phyloP scores from a whole-genome alignment of 2,888 invertebrate species.

The Acrocyrtus sp. region DNA sequence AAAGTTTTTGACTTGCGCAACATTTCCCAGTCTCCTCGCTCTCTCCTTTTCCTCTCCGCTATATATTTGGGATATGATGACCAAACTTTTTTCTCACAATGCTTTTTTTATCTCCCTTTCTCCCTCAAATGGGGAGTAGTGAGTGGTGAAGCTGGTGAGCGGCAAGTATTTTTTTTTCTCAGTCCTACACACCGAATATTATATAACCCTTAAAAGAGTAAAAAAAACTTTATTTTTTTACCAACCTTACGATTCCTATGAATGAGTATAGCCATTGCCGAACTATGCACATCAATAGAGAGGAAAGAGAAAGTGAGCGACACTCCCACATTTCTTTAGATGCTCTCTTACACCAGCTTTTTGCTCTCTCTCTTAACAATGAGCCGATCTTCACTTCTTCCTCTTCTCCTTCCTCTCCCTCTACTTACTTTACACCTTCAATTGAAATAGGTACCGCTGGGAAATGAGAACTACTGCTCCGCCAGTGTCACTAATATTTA shows the following conservation, averaged over 20 bases:
- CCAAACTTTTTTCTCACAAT: conserved; percentile 40
- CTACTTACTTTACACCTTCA: conserved; percentile 36
- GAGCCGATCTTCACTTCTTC: conserved; percentile 1
- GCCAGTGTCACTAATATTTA: too few relatives aligned
- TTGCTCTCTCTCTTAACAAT: conserved; percentile 11
- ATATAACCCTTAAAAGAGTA: too few relatives aligned
- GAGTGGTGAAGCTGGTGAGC: too few relatives aligned
- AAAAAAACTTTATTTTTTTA: too few relatives aligned
- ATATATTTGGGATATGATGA: conserved; percentile 17
- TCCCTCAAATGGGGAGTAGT: too few relatives aligned
- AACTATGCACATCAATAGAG: too few relatives aligned
- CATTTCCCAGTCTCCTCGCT: conserved; percentile 22
- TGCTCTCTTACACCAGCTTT: too few relatives aligned
- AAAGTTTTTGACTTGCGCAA: conserved; percentile 49
- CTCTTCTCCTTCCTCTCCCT: conserved; percentile 1
- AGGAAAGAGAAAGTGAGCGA: conserved; percentile 16
- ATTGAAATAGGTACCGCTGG: neutral
- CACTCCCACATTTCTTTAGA: conserved; percentile 44
- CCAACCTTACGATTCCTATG: too few relatives aligned
- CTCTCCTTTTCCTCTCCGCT: conserved; percentile 15
- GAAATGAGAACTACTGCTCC: neutral
- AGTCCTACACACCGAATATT: too few relatives aligned
- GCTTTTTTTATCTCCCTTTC: too few relatives aligned
- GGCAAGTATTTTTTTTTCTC: too few relatives aligned
- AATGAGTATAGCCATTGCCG: too few relatives aligned